Conservation (phyloP, 2,113 vertebrate species). For the Stigmatopora nigra region DNA sequence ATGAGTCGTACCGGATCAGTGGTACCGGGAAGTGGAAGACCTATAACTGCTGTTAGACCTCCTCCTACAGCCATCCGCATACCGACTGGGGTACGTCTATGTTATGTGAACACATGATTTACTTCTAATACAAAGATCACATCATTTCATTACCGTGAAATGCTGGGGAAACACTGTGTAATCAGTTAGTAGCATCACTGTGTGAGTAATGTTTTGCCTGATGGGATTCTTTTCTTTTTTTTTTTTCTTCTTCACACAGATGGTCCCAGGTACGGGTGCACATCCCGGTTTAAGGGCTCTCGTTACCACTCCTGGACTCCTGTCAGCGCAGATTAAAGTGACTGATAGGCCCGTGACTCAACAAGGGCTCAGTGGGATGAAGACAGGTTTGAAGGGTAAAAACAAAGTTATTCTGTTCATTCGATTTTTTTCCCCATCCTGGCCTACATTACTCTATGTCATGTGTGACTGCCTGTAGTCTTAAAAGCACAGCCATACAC, state of each 20-base stretch:
- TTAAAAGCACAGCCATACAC: no score
- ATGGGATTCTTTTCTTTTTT: not conserved
- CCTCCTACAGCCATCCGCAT: conserved; percentile 73
- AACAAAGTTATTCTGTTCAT: not conserved
- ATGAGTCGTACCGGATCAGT: conserved; percentile 72
- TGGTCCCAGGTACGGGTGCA: conserved; percentile 76
- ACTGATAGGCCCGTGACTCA: conserved; percentile 93
- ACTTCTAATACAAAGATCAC: not conserved
- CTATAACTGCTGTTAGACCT: conserved; percentile 71
- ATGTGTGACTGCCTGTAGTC: no score
- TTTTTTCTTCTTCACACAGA: conserved; percentile 53
- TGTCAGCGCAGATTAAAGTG: conserved; percentile 89
- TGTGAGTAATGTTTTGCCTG: not conserved
- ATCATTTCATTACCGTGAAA: no score
- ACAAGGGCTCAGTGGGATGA: conserved; percentile 95
- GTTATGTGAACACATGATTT: not conserved
- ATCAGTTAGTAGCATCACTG: not conserved
- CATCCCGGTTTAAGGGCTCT: conserved; percentile 74
- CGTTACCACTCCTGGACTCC: conserved; percentile 67
- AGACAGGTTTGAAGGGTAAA: conserved; percentile 86
- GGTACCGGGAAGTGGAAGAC: conserved; percentile 62
- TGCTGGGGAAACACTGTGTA: no score
- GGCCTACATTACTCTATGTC: no score
- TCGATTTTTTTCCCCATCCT: no score
- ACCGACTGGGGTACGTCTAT: conserved; percentile 74